Base-by-base conservation (phyloP, 2,113 vertebrate genomes). In the Cricetomys ansorgei region DNA sequence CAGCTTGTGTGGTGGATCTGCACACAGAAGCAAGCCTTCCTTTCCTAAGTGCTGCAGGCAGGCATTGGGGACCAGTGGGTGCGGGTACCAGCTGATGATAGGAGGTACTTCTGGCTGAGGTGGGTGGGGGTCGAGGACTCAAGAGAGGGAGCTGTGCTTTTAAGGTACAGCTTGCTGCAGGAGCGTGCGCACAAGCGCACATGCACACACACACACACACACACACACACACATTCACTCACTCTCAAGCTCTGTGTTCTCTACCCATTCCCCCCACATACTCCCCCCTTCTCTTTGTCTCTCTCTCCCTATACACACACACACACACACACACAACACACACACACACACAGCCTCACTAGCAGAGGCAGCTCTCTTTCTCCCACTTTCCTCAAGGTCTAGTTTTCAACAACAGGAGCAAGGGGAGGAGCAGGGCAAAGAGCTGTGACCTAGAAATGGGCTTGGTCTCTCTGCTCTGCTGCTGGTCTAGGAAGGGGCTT, bases 91-190 rank as follows among this genome's bases (percentile, higher is more conserved):
- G 84, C 57, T 81, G 72, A 81, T 62, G 88, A 70, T 27, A 84
- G 40, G 55, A 43, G 83, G 84, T 72, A 27, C 69, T 73, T 80
- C 64, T 72, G 76, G 72, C 69, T 91, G 15, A 64, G 55, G 29
- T 43, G 55, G 62, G 34, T 65, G 64, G 73, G 69, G 62, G 86
- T 64, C 13, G 67, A 86, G 45, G 57, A 62, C 40, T n/a, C 94
- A 62, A 57, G 70, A 85, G 40, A 76, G 97, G 65, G 55, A 62
- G 53, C 96, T 98, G 92, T 65, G 92, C 94, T 95, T 98, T 98
- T 98, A 97, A 98, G 92, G 93, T 94, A 50, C 69, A 94, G 91
- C 85, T 76, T 94, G 80, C 88, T 95, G 77, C 87, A 86, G 81
- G 77, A 96, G 45, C 12, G 21, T 2, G 6, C 10, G 9, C 64